Evolutionary conservation across 2,888 invertebrate species (phyloP).

Genomic region (Stomorhina lunata): DNA sequence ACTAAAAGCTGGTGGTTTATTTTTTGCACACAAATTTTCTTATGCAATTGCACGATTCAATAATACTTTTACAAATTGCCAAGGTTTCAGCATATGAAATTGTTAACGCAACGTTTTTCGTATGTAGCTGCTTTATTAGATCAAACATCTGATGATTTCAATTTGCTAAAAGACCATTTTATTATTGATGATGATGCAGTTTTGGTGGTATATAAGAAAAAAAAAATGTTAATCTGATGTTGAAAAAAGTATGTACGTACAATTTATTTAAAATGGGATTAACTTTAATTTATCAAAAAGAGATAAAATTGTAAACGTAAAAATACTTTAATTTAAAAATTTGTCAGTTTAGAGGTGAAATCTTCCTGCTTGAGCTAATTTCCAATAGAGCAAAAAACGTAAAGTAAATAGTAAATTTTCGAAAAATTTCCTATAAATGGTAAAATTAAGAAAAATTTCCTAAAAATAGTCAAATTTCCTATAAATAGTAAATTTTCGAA

Average conservation of each 20-base stretch:
- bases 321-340: no score
- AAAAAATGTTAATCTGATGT: conserved; percentile 12
- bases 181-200: not conserved
- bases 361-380: no score
- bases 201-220: no score
- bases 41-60: conserved; percentile 47
- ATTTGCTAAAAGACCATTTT: not conserved
- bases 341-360: no score
- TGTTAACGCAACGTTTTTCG: not conserved
- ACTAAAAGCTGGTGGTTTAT: conserved; percentile 43
- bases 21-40: conserved; percentile 59
- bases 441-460: no score
- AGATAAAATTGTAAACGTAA: not conserved
- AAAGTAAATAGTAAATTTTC: no score
- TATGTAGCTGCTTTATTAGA: not conserved
- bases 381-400: no score
- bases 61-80: conserved; percentile 48
- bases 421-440: no score
- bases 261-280: not conserved
- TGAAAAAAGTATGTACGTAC: not conserved
- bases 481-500: no score
- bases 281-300: not conserved
- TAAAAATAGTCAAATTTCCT: no score
- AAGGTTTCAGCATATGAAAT: conserved; percentile 20
- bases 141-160: not conserved